Conservation (phyloP, 2,797 vertebrate species). For the Menidia menidia region DNA sequence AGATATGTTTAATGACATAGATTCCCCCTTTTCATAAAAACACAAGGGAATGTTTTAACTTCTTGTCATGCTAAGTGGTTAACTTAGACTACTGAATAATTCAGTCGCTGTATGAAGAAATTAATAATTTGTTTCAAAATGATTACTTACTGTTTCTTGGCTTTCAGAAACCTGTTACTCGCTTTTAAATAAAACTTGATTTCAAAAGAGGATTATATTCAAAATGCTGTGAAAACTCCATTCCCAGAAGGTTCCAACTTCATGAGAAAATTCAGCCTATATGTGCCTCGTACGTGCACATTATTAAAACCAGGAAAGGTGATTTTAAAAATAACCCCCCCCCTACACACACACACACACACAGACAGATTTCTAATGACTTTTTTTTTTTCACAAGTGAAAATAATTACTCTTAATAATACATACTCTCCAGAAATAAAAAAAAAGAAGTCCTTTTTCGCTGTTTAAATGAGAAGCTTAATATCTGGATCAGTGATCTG, state of each 20-base stretch:
- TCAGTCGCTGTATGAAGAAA: conserved; percentile 51
- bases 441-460: conserved; percentile 52
- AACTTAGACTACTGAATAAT: conserved; percentile 42
- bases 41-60: conserved; percentile 10
- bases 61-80: conserved; percentile 19
- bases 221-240: conserved; percentile 52
- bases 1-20: conserved; percentile 4
- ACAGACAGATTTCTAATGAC: conserved; percentile 33
- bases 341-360: conserved; percentile 31
- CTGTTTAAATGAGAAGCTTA: conserved; percentile 37
- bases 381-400: conserved; percentile 37
- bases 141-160: conserved; percentile 59
- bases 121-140: conserved; percentile 70
- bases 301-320: conserved; percentile 68
- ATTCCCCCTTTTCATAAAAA: not conserved
- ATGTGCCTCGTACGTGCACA: conserved; percentile 64
- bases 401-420: conserved; percentile 27
- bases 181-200: conserved; percentile 73
- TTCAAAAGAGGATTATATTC: conserved; percentile 66
- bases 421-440: conserved; percentile 29
- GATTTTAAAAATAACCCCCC: conserved; percentile 56
- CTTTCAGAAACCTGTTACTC: conserved; percentile 63
- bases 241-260: conserved; percentile 67
- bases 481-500: conserved; percentile 16
- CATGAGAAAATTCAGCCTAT: conserved; percentile 71